Evolutionary conservation across 2,888 invertebrate genomes (phyloP).

Genomic region (Epirrhoe tristata): DNA sequence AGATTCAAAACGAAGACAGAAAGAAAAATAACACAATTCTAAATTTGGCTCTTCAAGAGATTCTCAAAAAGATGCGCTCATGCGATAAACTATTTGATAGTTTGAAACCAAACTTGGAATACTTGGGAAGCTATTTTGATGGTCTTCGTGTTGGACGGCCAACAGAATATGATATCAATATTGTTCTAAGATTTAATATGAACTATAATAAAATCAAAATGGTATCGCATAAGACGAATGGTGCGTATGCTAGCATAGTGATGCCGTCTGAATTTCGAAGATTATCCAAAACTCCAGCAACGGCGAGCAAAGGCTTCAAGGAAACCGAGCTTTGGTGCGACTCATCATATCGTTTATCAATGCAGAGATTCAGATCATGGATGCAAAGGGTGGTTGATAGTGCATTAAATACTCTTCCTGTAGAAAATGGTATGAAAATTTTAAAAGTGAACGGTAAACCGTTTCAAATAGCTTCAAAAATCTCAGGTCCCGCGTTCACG

Average conservation of each 20-base stretch:
- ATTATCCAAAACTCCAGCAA: slow-evolving; percentile 54
- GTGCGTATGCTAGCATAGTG: slow-evolving; percentile 57
- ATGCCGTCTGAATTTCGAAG: slow-evolving; percentile 70
- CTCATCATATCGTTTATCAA: slow-evolving; percentile 52
- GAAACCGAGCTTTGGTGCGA: slow-evolving; percentile 66
- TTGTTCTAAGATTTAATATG: slow-evolving; percentile 60
- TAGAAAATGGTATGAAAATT: slow-evolving; percentile 52
- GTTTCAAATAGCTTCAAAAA: slow-evolving; percentile 56
- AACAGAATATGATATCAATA: slow-evolving; percentile 67
- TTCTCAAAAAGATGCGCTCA: slow-evolving; percentile 57
- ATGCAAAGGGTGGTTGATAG: slow-evolving; percentile 66
- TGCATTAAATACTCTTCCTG: slow-evolving; percentile 56
- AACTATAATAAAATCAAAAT: slow-evolving; percentile 61
- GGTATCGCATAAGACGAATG: slow-evolving; percentile 47
- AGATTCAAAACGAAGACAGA: slow-evolving; percentile 57
- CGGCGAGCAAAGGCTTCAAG: slow-evolving; percentile 57
- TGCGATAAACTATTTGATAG: slow-evolving; percentile 57
- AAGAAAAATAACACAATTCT: slow-evolving; percentile 60
- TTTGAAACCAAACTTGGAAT: slow-evolving; percentile 65
- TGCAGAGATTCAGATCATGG: slow-evolving; percentile 60
- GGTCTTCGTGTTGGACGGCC: slow-evolving; percentile 66
- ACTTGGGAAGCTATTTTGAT: slow-evolving; percentile 69
- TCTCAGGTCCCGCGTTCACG: slow-evolving; percentile 67
- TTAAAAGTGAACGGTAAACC: slow-evolving; percentile 51
- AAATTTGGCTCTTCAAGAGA: slow-evolving; percentile 54